phyloP scores from a whole-genome alignment of 2,888 invertebrate genomes.

The Stegophylla sp. region DNA sequence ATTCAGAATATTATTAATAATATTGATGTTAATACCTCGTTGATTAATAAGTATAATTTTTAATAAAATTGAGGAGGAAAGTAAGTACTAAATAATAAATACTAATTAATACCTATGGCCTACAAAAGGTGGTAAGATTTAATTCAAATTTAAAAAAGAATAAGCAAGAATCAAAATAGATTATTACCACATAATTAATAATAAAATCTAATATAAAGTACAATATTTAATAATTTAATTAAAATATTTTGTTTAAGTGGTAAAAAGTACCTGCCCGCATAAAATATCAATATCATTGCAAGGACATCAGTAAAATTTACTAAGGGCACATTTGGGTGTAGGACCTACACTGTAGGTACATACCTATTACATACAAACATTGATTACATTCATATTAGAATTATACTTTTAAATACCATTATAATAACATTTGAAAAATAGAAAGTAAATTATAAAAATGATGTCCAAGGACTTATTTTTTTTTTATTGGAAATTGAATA shows the following conservation, averaged over 20 bases:
- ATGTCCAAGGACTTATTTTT: neutral
- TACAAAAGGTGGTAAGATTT: neutral
- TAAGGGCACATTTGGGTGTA: neutral
- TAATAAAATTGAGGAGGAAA: no score
- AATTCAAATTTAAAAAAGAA: neutral
- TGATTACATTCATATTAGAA: neutral
- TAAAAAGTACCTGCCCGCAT: no score
- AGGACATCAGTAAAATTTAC: constrained; percentile 21
- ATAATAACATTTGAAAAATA: neutral
- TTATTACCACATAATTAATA: neutral
- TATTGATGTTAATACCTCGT: no score
- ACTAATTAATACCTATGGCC: neutral
- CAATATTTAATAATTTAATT: neutral
- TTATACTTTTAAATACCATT: neutral
- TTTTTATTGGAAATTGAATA: neutral
- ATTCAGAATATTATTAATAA: no score
- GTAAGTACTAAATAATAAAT: neutral
- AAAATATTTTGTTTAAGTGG: neutral
- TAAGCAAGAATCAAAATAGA: neutral
- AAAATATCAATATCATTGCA: constrained; percentile 24
- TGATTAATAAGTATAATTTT: no score
- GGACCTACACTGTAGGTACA: neutral
- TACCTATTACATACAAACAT: neutral
- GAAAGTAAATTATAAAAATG: neutral
- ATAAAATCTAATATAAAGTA: neutral